These are phyloP conservation scores for Aegithalos caudatus DNA, from an alignment of 2,113 vertebrate species.

Conservation along the genomic window DNA sequence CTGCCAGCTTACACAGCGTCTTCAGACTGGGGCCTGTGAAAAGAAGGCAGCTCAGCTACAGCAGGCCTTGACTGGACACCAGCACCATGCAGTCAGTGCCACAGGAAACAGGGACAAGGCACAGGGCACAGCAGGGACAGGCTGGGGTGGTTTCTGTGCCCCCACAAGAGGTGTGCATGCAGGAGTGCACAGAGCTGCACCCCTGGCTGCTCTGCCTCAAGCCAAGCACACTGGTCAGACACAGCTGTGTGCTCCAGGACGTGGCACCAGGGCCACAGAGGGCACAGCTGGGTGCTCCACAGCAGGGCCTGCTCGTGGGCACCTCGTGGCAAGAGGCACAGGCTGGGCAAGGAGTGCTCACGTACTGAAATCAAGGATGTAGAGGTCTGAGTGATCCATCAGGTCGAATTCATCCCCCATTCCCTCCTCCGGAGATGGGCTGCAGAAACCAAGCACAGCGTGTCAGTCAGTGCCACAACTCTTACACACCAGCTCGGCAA, in stretches of 20 bases:
- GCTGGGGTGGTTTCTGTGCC: not conserved
- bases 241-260: not conserved
- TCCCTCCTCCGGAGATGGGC: conserved; percentile 95
- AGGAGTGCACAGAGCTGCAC: not conserved
- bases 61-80: not conserved
- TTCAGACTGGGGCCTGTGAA: conserved; percentile 93
- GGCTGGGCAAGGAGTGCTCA: conserved; percentile 44
- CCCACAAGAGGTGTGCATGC: not conserved
- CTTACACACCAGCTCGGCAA: not conserved
- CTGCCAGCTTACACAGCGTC: conserved; percentile 96
- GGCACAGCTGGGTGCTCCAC: not conserved
- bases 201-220: not conserved
- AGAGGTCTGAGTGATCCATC: conserved; percentile 99
- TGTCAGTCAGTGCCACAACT: not conserved
- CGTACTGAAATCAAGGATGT: conserved; percentile 98
- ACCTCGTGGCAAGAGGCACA: not conserved
- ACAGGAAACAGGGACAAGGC: not conserved
- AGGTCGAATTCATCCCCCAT: conserved; percentile 98
- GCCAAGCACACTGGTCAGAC: not conserved
- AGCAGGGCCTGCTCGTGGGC: not conserved
- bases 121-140: not conserved
- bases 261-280: rapidly evolving
- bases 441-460: conserved; percentile 57
- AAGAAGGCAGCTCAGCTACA: not conserved
- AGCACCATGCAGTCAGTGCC: not conserved